phyloP scores from a whole-genome alignment of 2,113 vertebrate genomes.

The Antechinus stuartii region DNA sequence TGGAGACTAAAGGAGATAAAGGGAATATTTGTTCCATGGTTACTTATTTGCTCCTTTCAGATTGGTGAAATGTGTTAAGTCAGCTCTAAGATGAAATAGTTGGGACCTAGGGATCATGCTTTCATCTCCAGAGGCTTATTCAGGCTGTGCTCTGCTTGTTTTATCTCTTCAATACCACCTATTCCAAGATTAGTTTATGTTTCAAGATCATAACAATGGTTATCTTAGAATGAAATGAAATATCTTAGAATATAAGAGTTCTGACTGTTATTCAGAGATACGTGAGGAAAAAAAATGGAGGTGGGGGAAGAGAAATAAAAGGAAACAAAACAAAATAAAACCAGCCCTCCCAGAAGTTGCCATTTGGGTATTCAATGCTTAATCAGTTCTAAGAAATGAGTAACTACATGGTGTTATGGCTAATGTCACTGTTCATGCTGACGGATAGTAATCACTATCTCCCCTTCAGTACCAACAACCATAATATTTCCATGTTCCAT shows the following conservation, averaged over 20 bases:
- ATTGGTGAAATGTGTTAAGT: background rate
- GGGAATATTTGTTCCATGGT: background rate
- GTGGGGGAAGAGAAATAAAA: background rate
- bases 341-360: background rate
- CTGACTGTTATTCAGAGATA: background rate
- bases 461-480: constrained; percentile 12
- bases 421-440: background rate
- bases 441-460: background rate
- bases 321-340: background rate
- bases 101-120: background rate
- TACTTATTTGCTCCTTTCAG: background rate
- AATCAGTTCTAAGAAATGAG: background rate
- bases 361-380: constrained; percentile 4
- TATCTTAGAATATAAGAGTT: background rate
- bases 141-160: background rate
- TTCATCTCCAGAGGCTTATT: background rate
- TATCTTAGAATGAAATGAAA: too few species aligned
- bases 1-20: background rate
- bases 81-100: background rate
- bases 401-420: constrained; percentile 19
- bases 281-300: background rate
- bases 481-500: background rate
- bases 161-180: background rate
- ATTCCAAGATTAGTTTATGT: background rate
- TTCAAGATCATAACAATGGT: background rate